Conservation (phyloP, 2,113 vertebrate species). For the Indri indri region DNA sequence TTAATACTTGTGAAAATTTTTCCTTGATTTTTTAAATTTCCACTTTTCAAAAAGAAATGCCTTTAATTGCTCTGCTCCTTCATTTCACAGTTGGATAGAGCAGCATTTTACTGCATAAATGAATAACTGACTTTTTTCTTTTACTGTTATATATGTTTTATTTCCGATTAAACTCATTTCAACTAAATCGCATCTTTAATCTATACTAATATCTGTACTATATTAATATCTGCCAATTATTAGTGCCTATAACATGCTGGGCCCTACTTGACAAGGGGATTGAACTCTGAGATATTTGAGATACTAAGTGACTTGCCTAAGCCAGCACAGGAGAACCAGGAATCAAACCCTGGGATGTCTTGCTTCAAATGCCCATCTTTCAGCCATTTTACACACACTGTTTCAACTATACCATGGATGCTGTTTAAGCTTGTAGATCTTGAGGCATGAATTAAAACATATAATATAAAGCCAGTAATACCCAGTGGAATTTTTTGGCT, state of each 20-base stretch:
- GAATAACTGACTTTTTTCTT: neutral
- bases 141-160: neutral
- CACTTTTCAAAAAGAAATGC: neutral
- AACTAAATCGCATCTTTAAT: neutral
- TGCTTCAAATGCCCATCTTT: neutral
- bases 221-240: neutral
- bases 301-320: neutral
- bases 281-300: neutral
- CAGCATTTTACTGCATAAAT: slow-evolving; percentile 14
- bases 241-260: neutral
- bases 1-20: neutral
- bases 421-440: neutral
- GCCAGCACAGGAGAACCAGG: neutral
- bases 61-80: slow-evolving; percentile 4
- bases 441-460: neutral
- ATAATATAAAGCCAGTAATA: neutral
- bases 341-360: neutral
- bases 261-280: neutral
- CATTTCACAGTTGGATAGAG: neutral
- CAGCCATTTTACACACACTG: neutral
- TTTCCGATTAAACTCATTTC: slow-evolving; percentile 17
- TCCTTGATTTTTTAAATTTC: neutral
- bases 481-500: neutral
- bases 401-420: neutral
- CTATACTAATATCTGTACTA: neutral